Evolutionary conservation across 2,888 invertebrate genomes (phyloP), one percentile per base, ranked within the genome.

Genomic region (Apotomis betuletana): DNA sequence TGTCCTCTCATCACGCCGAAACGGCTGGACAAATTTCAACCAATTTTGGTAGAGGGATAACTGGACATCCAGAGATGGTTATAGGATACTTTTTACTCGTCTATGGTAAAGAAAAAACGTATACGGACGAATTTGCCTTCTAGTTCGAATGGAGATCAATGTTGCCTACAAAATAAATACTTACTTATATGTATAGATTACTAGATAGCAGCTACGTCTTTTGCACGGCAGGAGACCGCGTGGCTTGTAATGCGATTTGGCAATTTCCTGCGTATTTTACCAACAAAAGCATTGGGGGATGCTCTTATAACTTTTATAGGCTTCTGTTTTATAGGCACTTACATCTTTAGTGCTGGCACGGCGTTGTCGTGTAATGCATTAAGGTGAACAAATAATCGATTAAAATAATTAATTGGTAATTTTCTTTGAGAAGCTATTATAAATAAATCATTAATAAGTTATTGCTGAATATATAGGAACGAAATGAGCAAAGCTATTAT

Each of bases 211-310:
- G 10, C 9, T 65, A 27, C 27, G 27, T 27, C 27, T 55, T 38
- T 69, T 63, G 10, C 58, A 69, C 57, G 62, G 60, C n/a, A 38
- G 63, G 51, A 57, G 49, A 58, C 63, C 49, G 57, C 46, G 60
- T 70, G 63, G 52, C 52, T 46, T 54, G 49, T 71, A 72, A 72
- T 72, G 63, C 58, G 68, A 72, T 72, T 72, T 72, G 67, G 63
- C 72, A 68, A 72, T 72, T 72, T 72, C 68, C 63, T 67, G 44
- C 68, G 54, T 60, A 63, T 68, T 72, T 72, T 62, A 72, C 62
- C 68, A 70, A 70, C 70, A 70, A 70, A 69, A 64, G 61, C 71
- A 67, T 65, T 52, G 61, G 57, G 71, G 67, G 62, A 67, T 67
- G 57, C 71, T 71, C 67, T 67, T 61, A 70, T 70, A 64, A 64